Conservation (phyloP, 2,113 vertebrate species). For the Macquaria ambigua region DNA sequence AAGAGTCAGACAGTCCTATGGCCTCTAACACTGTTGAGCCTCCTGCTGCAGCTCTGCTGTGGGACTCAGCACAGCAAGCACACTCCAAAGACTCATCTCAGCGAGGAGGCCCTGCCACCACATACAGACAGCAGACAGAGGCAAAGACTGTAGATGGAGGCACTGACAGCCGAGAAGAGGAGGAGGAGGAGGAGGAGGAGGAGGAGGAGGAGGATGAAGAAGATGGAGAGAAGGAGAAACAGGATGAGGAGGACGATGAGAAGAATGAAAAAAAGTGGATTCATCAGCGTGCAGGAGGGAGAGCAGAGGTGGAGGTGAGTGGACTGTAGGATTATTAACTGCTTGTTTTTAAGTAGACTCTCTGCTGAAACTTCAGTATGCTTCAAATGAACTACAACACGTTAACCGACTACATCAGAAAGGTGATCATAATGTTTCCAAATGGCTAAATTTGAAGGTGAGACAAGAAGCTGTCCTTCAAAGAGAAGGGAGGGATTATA, state of each 20-base stretch:
- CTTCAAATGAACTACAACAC: slow-evolving; percentile 10
- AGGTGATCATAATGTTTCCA: background rate
- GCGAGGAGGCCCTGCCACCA: slow-evolving; percentile 6
- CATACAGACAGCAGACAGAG: slow-evolving; percentile 28
- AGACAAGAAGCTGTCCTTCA: slow-evolving; percentile 5
- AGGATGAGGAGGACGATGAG: slow-evolving; percentile 76
- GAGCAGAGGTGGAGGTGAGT: slow-evolving; percentile 60
- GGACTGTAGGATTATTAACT: slow-evolving; percentile 1
- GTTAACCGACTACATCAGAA: background rate
- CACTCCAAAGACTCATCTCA: slow-evolving; percentile 47
- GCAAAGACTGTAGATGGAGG: slow-evolving; percentile 23
- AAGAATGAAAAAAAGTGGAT: slow-evolving; percentile 72
- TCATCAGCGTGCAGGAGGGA: slow-evolving; percentile 52
- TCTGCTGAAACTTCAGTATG: background rate
- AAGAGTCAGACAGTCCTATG: slow-evolving; percentile 49
- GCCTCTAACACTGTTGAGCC: slow-evolving; percentile 28
- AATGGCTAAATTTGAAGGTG: background rate
- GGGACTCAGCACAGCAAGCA: slow-evolving; percentile 50
- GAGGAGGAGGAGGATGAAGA: slow-evolving; percentile 67
- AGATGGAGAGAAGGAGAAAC: slow-evolving; percentile 71
- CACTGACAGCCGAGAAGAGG: slow-evolving; percentile 46
- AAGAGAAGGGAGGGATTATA: background rate
- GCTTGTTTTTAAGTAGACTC: background rate
- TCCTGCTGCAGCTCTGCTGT: slow-evolving; percentile 42
- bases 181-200: slow-evolving; percentile 58